These are phyloP conservation scores for Huso huso DNA, from an alignment of 2,797 vertebrate genomes.

Conservation along the genomic window DNA sequence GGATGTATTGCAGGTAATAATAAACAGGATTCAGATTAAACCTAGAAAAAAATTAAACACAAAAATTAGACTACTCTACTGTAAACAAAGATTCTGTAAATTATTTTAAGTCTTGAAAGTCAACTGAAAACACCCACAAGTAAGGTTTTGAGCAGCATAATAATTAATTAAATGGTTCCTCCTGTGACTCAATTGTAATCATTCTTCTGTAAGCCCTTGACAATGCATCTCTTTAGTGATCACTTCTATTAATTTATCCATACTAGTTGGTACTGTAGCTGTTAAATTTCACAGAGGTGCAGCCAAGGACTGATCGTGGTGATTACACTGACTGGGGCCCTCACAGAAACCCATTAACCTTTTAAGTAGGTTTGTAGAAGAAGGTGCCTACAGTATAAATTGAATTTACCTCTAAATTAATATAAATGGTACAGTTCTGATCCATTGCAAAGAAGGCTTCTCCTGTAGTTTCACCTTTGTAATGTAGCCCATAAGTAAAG, in stretches of 20 bases:
- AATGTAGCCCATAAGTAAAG: background rate
- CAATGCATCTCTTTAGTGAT: conserved; percentile 16
- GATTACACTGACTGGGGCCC: conserved; percentile 6
- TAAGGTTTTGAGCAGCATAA: too few species aligned
- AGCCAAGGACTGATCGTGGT: conserved; percentile 7
- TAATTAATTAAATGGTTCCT: too few species aligned
- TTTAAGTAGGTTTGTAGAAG: conserved; percentile 6
- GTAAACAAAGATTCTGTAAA: too few species aligned
- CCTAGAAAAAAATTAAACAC: too few species aligned
- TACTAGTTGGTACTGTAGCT: background rate
- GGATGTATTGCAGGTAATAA: too few species aligned
- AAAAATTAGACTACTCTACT: too few species aligned
- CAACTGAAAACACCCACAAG: too few species aligned
- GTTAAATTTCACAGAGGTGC: background rate
- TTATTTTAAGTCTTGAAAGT: too few species aligned
- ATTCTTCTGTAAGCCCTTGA: background rate
- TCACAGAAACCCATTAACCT: conserved; percentile 17
- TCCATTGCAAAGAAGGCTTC: background rate
- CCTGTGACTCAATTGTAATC: background rate
- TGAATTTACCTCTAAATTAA: conserved; percentile 5
- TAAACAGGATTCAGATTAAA: too few species aligned
- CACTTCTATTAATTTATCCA: background rate
- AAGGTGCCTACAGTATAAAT: background rate
- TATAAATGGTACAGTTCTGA: conserved; percentile 2
- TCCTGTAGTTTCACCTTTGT: background rate